Evolutionary conservation across 2,797 vertebrate genomes (phyloP), one percentile per base, ranked within the genome.

Genomic region (Selene dorsalis): DNA sequence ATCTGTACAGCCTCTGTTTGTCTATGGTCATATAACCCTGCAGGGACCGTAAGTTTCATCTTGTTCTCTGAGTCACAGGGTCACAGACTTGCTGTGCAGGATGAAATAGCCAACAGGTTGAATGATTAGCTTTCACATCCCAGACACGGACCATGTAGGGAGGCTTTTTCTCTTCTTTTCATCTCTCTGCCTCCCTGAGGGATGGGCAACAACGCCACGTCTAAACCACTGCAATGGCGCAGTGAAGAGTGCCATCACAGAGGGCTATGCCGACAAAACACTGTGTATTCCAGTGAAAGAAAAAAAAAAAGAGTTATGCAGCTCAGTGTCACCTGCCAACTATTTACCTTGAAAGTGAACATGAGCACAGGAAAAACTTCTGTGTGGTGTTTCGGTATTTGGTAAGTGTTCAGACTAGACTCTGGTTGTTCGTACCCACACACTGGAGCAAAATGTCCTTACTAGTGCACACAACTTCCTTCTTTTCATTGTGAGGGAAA

Each of bases 41-140:
- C 71, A 55, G 68, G 32, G 32, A 52, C 65, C 70, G 24, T 1
- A 73, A 71, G 47, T 79, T 87, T 72, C 65, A 75, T 87, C 70
- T 70, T 16, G 59, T 55, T 53, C 14, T 73, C 22, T 32, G 73
- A 83, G 84, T 67, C 79, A 86, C 32, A 80, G 86, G 78, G 82
- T 80, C 78, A 73, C 57, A 73, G 48, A 69, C 67, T 70, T 56
- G 55, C 78, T 74, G 72, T 45, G 70, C 30, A 62, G 45, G 66
- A 82, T 75, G 24, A 81, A 80, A 85, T 65, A 41, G 24, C 53
- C 69, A 83, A 84, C 61, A 75, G 57, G 69, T 76, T 1, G 26
- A 75, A 80, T 85, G 45, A 86, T 85, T 84, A 75, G 76, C 66
- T 76, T 69, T 74, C 71, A 75, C 60, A 82, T 68, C 63, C 43